These are phyloP conservation scores for Uloborus diversus DNA, from an alignment of 1,140 invertebrate genomes.

Conservation along the genomic window DNA sequence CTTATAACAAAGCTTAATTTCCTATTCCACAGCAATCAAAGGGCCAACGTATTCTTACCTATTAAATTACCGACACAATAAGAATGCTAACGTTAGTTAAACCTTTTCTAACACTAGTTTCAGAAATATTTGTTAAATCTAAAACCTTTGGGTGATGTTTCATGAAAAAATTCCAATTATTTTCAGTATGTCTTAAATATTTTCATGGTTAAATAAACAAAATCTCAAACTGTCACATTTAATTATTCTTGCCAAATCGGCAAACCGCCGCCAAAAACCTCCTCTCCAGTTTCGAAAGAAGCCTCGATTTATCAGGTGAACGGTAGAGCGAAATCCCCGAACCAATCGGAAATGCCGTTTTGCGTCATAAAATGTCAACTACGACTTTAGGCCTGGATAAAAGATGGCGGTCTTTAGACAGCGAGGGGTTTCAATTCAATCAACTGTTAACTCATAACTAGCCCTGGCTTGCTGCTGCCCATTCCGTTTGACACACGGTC, in stretches of 20 bases:
- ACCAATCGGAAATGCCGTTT: slow-evolving; percentile 51
- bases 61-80: too few species aligned
- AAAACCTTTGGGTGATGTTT: too few species aligned
- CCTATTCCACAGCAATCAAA: too few species aligned
- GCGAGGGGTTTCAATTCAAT: slow-evolving; percentile 55
- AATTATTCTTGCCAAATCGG: neutral
- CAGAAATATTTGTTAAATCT: too few species aligned
- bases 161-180: too few species aligned
- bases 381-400: slow-evolving; percentile 53
- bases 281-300: neutral
- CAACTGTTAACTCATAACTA: slow-evolving; percentile 56
- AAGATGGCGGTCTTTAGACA: slow-evolving; percentile 52
- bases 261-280: neutral
- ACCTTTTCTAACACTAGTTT: too few species aligned
- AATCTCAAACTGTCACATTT: neutral
- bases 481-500: slow-evolving; percentile 49
- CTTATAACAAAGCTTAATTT: too few species aligned
- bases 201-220: too few species aligned
- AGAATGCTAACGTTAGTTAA: too few species aligned
- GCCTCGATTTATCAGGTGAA: slow-evolving; percentile 46
- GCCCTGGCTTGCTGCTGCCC: slow-evolving; percentile 20
- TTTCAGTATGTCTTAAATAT: too few species aligned
- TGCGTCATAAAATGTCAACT: slow-evolving; percentile 55
- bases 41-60: too few species aligned
- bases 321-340: slow-evolving; percentile 22